These are phyloP conservation scores for Stigmatopora argus DNA, from an alignment of 2,113 vertebrate species.

Conservation along the genomic window DNA sequence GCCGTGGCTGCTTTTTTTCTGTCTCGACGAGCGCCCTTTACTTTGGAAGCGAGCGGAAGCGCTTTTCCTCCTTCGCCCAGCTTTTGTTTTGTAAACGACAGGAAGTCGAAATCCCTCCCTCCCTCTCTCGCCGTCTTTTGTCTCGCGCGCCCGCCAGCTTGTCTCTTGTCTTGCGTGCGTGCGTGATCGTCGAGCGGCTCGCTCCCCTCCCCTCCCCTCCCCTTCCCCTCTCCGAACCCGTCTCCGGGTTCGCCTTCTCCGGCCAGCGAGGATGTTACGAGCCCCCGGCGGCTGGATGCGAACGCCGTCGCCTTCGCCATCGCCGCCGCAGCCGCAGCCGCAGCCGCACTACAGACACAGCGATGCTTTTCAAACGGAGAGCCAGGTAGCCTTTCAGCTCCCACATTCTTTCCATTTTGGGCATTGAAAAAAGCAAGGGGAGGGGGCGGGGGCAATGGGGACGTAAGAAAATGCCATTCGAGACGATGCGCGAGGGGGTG, in stretches of 20 bases:
- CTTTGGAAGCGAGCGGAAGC: background rate
- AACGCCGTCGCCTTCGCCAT: slow-evolving; percentile 14
- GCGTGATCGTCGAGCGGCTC: background rate
- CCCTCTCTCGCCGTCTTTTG: background rate
- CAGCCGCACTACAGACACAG: slow-evolving; percentile 55
- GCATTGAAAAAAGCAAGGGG: too few species aligned
- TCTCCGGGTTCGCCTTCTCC: background rate
- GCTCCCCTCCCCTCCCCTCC: background rate
- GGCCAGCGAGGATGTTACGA: slow-evolving; percentile 64
- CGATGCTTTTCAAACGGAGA: slow-evolving; percentile 70
- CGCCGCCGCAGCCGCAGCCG: slow-evolving; percentile 18
- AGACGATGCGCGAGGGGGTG: background rate
- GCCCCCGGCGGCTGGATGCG: slow-evolving; percentile 42
- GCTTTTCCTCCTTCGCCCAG: background rate
- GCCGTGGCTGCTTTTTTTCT: too few species aligned
- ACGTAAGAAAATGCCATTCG: background rate
- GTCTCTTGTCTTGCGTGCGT: background rate
- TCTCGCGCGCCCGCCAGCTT: background rate
- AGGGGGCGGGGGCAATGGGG: background rate
- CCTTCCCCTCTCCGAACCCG: background rate
- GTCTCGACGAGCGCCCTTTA: too few species aligned
- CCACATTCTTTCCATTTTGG: too few species aligned
- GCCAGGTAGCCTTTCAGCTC: slow-evolving; percentile 59
- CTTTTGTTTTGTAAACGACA: background rate
- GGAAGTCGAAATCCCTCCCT: background rate